Conservation (phyloP, 2,888 invertebrate genomes). For the Thyatira batis region DNA sequence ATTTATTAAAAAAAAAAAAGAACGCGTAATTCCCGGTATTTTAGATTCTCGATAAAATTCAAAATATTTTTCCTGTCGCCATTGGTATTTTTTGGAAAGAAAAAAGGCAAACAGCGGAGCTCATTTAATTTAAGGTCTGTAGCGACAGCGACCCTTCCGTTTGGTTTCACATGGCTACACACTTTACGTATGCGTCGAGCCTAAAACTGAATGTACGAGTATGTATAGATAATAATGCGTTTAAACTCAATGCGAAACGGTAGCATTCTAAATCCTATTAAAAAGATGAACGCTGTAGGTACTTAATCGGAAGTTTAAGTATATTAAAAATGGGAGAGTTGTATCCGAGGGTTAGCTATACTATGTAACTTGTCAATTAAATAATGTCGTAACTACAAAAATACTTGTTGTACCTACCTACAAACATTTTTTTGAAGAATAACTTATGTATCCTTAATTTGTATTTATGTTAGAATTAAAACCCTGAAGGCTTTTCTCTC, state of each 20-base stretch:
- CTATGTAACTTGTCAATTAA: no score
- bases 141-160: conserved; percentile 61
- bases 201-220: conserved; percentile 47
- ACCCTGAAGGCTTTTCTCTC: no score
- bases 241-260: conserved; percentile 32
- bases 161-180: conserved; percentile 50
- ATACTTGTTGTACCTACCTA: no score
- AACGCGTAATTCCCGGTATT: no score
- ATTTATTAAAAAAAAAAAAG: no score
- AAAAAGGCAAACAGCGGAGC: conserved; percentile 38
- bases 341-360: no score
- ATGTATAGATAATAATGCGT: conserved; percentile 56
- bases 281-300: background rate
- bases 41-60: background rate
- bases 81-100: conserved; percentile 8
- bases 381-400: no score
- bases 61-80: background rate
- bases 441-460: no score
- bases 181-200: conserved; percentile 44
- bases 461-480: no score
- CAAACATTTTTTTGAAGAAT: no score
- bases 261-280: conserved; percentile 4
- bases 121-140: conserved; percentile 52
- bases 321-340: no score
- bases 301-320: no score